Percentiles rank a stretch among this genome's conserved stretches.
phyloP scores from a whole-genome alignment of 1,140 invertebrate genomes.

The Drosophila seguyi region DNA sequence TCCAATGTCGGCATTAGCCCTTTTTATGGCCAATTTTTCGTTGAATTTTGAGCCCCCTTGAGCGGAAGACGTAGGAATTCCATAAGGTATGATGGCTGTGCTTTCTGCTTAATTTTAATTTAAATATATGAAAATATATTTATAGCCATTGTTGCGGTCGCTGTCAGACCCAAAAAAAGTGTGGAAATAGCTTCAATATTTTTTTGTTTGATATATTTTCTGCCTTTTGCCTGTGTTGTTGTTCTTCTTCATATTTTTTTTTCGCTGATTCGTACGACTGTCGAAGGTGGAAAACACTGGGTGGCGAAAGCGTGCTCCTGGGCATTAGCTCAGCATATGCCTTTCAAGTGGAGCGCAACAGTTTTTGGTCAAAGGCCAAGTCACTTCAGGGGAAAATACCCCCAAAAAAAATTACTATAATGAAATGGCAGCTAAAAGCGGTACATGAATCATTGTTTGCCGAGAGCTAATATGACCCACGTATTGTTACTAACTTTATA shows the following conservation, averaged over 20 bases:
- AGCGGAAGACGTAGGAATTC: slow-evolving; percentile 22
- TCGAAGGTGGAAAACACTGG: slow-evolving; percentile 45
- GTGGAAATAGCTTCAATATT: slow-evolving; percentile 75
- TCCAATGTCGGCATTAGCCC: slow-evolving; percentile 63
- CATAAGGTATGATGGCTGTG: slow-evolving; percentile 62
- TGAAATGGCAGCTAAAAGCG: slow-evolving; percentile 32
- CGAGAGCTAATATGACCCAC: slow-evolving; percentile 14
- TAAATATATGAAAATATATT: slow-evolving; percentile 76
- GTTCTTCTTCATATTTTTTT: slow-evolving; percentile 6
- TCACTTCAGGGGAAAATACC: slow-evolving; percentile 28
- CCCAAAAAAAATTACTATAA: not conserved
- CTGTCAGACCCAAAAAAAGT: slow-evolving; percentile 58
- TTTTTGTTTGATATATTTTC: slow-evolving; percentile 45
- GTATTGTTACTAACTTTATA: slow-evolving; percentile 47
- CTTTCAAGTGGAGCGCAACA: slow-evolving; percentile 59
- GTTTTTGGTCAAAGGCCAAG: slow-evolving; percentile 64
- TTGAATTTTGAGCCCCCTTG: slow-evolving; percentile 58
- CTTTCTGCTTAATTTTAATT: slow-evolving; percentile 57
- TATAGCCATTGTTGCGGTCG: slow-evolving; percentile 79
- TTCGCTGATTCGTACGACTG: slow-evolving; percentile 69
- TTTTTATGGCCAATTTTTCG: slow-evolving; percentile 77
- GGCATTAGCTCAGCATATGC: slow-evolving; percentile 33
- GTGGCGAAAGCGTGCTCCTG: slow-evolving; percentile 38
- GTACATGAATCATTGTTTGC: slow-evolving; percentile 39
- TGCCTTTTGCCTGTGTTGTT: slow-evolving; percentile 20